phyloP scores from a whole-genome alignment of 2,113 vertebrate species.

The Pachyramphus minor region DNA sequence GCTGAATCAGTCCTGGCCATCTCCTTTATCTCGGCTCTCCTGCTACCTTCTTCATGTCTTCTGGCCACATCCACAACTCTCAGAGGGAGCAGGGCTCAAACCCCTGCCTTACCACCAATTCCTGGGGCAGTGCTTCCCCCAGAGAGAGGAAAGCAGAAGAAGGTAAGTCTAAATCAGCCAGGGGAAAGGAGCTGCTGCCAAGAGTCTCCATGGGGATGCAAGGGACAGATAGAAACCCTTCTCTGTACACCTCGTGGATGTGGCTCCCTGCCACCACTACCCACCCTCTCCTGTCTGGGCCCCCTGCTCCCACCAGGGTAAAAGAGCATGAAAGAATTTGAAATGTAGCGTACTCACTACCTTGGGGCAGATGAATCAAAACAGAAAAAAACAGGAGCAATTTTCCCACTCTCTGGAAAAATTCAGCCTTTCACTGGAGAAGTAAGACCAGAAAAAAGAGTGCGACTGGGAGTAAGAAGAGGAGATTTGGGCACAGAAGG shows the following conservation, averaged over 20 bases:
- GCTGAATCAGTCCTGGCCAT: not conserved
- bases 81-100: not conserved
- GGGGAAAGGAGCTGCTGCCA: not conserved
- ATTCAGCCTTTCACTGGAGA: not conserved
- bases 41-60: not conserved
- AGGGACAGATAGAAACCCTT: not conserved
- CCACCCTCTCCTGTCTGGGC: no score
- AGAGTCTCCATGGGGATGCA: not conserved
- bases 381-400: not conserved
- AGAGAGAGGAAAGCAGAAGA: not conserved
- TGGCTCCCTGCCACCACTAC: fast-evolving
- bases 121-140: not conserved
- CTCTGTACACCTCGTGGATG: fast-evolving
- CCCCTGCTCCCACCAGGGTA: not conserved
- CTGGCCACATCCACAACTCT: not conserved
- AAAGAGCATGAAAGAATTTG: not conserved
- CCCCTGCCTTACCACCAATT: fast-evolving
- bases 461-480: not conserved
- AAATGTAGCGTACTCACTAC: not conserved
- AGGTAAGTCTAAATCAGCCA: not conserved
- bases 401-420: not conserved
- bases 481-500: not conserved
- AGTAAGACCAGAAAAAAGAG: not conserved
- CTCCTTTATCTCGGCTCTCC: not conserved
- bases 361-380: not conserved